A percentile compares a stretch with the other conserved stretches of the same genome.
Evolutionary conservation across 2,888 invertebrate genomes (phyloP).

Genomic region (Lagria hirta): DNA sequence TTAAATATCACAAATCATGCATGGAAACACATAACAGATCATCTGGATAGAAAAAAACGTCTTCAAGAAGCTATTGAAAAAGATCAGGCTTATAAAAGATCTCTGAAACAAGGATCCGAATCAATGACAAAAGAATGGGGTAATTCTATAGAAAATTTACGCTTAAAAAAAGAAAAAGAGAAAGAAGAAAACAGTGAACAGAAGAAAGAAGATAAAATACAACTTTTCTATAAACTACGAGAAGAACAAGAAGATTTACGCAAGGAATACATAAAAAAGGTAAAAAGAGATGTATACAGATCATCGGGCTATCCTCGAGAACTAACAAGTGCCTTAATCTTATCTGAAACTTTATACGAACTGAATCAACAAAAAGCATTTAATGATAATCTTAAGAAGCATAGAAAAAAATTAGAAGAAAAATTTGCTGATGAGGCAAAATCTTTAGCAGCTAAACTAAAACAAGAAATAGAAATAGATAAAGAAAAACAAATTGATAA

Average conservation of each 20-base stretch:
- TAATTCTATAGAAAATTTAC: constrained; percentile 50
- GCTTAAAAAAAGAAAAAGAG: constrained; percentile 39
- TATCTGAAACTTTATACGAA: constrained; percentile 46
- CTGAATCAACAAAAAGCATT: constrained; percentile 47
- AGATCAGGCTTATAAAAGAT: constrained; percentile 48
- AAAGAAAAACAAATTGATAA: constrained; percentile 35
- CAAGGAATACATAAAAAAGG: constrained; percentile 41
- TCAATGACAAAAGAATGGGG: constrained; percentile 54
- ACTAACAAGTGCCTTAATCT: constrained; percentile 44
- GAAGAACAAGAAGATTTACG: constrained; percentile 39
- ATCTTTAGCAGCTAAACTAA: constrained; percentile 35
- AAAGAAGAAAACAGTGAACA: constrained; percentile 29
- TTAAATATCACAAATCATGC: constrained; percentile 43
- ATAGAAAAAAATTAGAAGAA: constrained; percentile 39
- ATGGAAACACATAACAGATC: constrained; percentile 46
- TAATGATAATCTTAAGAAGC: constrained; percentile 41
- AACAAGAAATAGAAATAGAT: constrained; percentile 38
- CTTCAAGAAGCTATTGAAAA: constrained; percentile 45
- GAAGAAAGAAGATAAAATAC: constrained; percentile 35
- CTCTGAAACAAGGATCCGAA: constrained; percentile 52
- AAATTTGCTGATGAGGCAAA: constrained; percentile 6
- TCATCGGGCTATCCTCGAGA: constrained; percentile 43
- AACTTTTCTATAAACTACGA: constrained; percentile 30
- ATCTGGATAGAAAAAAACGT: constrained; percentile 46
- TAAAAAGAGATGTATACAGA: constrained; percentile 41